Base-by-base conservation (phyloP, 23 tunicate species). In the Pegea sp. region DNA sequence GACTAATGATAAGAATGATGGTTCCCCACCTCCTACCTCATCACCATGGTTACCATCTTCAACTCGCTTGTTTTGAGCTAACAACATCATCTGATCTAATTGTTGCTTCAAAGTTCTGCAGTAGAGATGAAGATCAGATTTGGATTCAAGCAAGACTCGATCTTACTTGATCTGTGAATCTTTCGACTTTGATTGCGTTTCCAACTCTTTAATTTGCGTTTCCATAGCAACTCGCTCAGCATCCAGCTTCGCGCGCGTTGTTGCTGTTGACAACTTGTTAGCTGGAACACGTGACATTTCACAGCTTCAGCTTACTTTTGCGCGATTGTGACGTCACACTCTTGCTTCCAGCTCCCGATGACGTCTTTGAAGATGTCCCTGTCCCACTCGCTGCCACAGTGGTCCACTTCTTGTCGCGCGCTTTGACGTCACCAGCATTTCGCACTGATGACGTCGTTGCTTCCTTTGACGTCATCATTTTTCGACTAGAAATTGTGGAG, bases 161-260 rank as follows among this genome's bases (percentile, higher is more conserved):
- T 8, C 48, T 32, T 58, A 77, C 90, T 66, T 77, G 42, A 77
- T 77, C 53, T 77, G 76, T 13, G 70, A 63, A 51, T 77, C 90
- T 48, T 77, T 77, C 18, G 64, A 52, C 44, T 77, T 77, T 3
- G 90, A 71, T 48, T 59, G 4, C 31, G 70, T 44, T 72, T 64
- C 65, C 62, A 77, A 46, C 30, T 77, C 90, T 57, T 69, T 69
- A 8, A 77, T 77, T 69, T 77, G 65, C 26, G 61, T 62, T 51
- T 77, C 90, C 49, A 77, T 52, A 0, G 57, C 31, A 28, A 29
- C 30, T 43, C 69, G 68, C 42, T 77, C 90, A 16, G 27, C 29
- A 1, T 60, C 76, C n/a, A 34, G 27, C 52, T 34, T 59, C 64
- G 51, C 21, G 52, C 64, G 56, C 66, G n/a, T 61, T 28, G 56